Evolutionary conservation across 2,113 vertebrate species (phyloP).

Genomic region (Micromys minutus): DNA sequence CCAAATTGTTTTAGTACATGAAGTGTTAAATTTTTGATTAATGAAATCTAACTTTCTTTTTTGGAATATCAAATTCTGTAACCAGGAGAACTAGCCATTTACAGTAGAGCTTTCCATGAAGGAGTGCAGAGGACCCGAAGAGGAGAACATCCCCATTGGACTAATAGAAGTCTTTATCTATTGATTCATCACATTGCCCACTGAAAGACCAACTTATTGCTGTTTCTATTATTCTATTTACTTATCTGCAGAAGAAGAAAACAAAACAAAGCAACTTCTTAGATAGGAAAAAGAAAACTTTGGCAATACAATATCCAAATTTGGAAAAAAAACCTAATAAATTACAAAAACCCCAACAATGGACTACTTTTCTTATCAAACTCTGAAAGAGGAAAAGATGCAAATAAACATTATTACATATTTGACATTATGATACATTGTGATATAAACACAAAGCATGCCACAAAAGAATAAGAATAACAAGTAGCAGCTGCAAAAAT

Average conservation of each 20-base stretch:
- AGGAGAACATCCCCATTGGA: not conserved
- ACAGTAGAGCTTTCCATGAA: not conserved
- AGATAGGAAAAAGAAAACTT: constrained; percentile 2
- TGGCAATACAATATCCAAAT: not conserved
- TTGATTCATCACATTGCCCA: not conserved
- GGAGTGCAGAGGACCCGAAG: not conserved
- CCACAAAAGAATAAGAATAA: constrained; percentile 49
- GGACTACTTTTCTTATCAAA: constrained; percentile 1
- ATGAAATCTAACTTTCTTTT: constrained; percentile 4
- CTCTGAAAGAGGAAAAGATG: not conserved
- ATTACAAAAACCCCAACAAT: not conserved
- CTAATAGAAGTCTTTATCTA: not conserved
- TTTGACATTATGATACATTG: too few relatives aligned
- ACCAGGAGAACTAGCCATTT: not conserved
- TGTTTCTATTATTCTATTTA: not conserved
- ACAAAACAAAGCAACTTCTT: not conserved
- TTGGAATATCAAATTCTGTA: not conserved
- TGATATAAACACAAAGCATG: not conserved
- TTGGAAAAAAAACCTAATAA: not conserved
- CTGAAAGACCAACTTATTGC: not conserved
- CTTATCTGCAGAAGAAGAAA: not conserved
- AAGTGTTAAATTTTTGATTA: not conserved
- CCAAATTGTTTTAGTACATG: constrained; percentile 11
- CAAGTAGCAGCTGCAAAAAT: constrained; percentile 56
- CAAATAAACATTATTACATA: not conserved